A percentile compares a stretch with the other conserved stretches of the same genome.
Conservation (phyloP, 2,797 vertebrate species). For the Lepus oiostolus region DNA sequence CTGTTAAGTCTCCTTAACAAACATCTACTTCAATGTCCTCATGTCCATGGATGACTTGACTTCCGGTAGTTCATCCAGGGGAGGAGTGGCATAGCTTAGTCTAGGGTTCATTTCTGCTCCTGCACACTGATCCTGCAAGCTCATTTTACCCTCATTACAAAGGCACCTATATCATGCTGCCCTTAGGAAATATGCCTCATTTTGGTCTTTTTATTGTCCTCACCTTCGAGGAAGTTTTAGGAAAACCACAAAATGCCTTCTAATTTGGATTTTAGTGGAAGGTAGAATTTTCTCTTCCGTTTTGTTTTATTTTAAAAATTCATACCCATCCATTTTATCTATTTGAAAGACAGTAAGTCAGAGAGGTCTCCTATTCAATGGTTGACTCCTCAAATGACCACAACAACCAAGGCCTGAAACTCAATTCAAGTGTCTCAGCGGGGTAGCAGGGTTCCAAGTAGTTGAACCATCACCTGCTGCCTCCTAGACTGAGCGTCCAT, state of each 20-base stretch:
- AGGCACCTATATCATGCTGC: not conserved
- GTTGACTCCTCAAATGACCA: too few species aligned
- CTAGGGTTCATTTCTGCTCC: not conserved
- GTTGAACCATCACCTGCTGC: too few species aligned
- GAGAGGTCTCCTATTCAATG: too few species aligned
- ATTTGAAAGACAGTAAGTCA: too few species aligned
- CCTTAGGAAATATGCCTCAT: not conserved
- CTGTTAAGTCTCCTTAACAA: not conserved
- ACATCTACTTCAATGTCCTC: not conserved
- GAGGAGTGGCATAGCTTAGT: rapidly evolving
- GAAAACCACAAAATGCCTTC: constrained; percentile 37
- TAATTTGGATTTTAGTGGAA: constrained; percentile 3
- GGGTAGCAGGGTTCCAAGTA: too few species aligned
- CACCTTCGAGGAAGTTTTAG: constrained; percentile 31
- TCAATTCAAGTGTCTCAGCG: too few species aligned
- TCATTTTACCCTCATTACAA: not conserved
- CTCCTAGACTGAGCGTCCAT: too few species aligned
- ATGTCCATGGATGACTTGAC: not conserved
- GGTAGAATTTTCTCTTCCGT: constrained; percentile 35
- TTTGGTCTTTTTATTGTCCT: not conserved
- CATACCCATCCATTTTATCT: too few species aligned
- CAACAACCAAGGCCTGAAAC: too few species aligned
- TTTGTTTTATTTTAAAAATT: not conserved
- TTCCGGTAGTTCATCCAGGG: not conserved
- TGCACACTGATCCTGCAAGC: not conserved